phyloP scores from a whole-genome alignment of 2,797 vertebrate genomes.

The Enoplosus armatus region DNA sequence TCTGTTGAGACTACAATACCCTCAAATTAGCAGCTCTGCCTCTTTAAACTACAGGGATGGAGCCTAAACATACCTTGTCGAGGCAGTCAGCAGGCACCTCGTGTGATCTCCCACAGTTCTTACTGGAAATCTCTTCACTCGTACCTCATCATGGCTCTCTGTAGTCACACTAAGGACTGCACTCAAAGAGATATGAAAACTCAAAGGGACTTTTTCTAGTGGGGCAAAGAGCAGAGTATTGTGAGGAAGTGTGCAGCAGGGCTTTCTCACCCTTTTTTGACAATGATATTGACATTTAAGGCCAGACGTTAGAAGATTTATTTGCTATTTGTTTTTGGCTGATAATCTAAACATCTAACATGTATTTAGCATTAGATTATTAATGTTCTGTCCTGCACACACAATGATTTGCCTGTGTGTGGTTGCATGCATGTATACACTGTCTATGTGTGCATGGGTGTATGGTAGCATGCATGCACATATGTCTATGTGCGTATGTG shows the following conservation, averaged over 20 bases:
- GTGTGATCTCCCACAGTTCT: slow-evolving; percentile 50
- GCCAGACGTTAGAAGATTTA: background rate
- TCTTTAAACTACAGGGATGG: slow-evolving; percentile 65
- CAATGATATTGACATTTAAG: background rate
- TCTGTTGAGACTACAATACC: slow-evolving; percentile 71
- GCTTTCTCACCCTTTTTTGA: background rate
- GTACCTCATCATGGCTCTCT: slow-evolving; percentile 31
- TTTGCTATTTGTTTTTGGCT: background rate
- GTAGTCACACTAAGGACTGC: slow-evolving; percentile 14
- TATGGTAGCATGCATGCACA: background rate
- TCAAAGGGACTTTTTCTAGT: slow-evolving; percentile 12
- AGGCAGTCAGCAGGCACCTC: slow-evolving; percentile 50
- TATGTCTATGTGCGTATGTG: background rate
- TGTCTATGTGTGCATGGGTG: background rate
- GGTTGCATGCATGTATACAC: background rate
- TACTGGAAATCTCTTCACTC: slow-evolving; percentile 58
- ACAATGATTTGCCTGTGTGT: background rate
- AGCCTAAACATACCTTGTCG: slow-evolving; percentile 62
- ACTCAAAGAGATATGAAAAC: slow-evolving; percentile 23
- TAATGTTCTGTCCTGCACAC: background rate
- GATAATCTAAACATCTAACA: background rate
- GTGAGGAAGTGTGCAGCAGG: background rate
- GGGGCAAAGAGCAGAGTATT: background rate
- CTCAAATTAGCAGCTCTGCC: slow-evolving; percentile 75
- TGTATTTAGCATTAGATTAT: background rate